Percentiles rank a stretch among this genome's conserved stretches.
Conservation (phyloP, 2,797 vertebrate species). For the Gallinago stenura region DNA sequence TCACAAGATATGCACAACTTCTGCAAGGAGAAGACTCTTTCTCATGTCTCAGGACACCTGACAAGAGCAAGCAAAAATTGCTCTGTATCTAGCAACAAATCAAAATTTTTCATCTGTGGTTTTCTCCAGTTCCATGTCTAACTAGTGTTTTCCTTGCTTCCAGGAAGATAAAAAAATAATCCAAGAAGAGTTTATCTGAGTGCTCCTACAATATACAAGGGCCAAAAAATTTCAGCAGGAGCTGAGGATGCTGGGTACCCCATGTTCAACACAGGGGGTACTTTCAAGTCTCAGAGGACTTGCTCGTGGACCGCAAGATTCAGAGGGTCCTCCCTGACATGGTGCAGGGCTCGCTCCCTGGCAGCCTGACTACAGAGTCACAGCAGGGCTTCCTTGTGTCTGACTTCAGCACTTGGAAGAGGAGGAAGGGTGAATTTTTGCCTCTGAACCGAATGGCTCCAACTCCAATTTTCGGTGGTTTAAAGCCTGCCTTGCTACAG, state of each 20-base stretch:
- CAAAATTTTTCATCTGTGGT: neutral
- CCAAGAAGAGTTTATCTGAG: neutral
- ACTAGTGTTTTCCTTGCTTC: neutral
- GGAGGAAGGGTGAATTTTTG: neutral
- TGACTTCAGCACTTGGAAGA: neutral
- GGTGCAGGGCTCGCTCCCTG: rapidly evolving
- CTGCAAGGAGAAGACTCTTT: neutral
- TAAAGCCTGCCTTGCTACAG: rapidly evolving
- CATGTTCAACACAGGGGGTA: rapidly evolving
- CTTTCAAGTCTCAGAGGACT: neutral
- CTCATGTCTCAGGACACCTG: neutral
- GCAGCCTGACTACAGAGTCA: neutral
- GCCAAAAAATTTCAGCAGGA: neutral
- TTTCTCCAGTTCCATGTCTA: neutral
- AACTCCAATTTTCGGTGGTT: rapidly evolving
- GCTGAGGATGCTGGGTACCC: neutral
- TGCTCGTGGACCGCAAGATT: rapidly evolving
- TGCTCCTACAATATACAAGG: neutral
- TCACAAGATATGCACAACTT: conserved; percentile 5
- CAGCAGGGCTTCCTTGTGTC: neutral
- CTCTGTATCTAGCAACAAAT: neutral
- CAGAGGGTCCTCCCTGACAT: rapidly evolving
- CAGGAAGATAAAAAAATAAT: neutral
- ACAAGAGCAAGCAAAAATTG: neutral
- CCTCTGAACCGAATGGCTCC: neutral